These are phyloP conservation scores for Mugil cephalus DNA, from an alignment of 2,113 vertebrate species.

Conservation along the genomic window DNA sequence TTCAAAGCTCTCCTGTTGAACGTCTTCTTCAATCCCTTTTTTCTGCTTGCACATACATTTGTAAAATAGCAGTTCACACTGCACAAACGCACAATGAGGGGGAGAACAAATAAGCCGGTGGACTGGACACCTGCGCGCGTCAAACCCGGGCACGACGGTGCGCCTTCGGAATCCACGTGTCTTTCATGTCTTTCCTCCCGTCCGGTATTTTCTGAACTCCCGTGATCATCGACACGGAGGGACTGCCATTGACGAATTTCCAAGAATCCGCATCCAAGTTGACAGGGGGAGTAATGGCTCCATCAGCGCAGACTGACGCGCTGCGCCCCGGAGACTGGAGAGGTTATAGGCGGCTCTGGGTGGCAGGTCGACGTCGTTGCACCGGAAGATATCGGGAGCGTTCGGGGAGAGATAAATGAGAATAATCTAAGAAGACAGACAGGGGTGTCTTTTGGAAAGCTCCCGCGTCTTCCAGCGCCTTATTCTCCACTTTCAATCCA, in stretches of 20 bases:
- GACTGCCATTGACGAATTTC: not conserved
- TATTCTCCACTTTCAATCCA: slow-evolving; percentile 1
- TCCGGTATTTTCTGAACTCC: not conserved
- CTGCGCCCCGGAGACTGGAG: slow-evolving; percentile 38
- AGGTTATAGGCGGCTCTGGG: slow-evolving; percentile 13
- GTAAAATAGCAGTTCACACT: not conserved
- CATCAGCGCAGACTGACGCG: slow-evolving; percentile 34
- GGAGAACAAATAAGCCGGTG: not conserved
- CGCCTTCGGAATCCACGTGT: slow-evolving; percentile 57
- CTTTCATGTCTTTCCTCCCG: not conserved
- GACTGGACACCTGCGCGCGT: slow-evolving; percentile 41
- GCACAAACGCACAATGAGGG: not conserved
- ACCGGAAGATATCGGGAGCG: not conserved
- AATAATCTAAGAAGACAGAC: not conserved
- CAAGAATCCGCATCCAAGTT: slow-evolving; percentile 30
- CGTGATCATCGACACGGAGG: not conserved
- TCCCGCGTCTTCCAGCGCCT: not conserved
- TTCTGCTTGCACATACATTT: slow-evolving; percentile 1
- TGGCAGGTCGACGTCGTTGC: slow-evolving; percentile 2
- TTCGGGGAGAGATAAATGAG: not conserved
- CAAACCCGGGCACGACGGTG: slow-evolving; percentile 27
- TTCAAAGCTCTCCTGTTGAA: slow-evolving; percentile 24
- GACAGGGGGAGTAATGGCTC: slow-evolving; percentile 4
- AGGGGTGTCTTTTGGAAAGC: not conserved
- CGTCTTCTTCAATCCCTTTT: slow-evolving; percentile 7